phyloP scores from a whole-genome alignment of 2,113 vertebrate genomes.

The Bos indicus region DNA sequence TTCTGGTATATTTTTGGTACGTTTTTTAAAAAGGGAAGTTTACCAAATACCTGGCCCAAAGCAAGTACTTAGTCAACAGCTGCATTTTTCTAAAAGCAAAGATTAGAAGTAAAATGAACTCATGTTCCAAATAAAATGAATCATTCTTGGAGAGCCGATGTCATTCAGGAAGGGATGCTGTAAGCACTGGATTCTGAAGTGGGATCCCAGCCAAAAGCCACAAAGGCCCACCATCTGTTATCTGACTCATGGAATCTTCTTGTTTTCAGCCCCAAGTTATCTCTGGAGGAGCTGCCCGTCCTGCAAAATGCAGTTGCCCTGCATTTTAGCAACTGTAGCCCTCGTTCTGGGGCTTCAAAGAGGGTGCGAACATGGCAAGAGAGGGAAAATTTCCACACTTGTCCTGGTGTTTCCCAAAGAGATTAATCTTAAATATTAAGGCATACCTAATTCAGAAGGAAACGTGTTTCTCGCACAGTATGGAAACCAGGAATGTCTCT shows the following conservation, averaged over 20 bases:
- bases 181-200: not conserved
- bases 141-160: not conserved
- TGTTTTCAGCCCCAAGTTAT: not conserved
- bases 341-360: not conserved
- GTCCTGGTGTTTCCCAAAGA: not conserved
- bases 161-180: not conserved
- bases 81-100: not conserved
- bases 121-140: not conserved
- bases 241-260: not conserved
- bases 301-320: not conserved
- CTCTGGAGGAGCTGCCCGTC: not conserved
- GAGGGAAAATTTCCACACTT: slow-evolving; percentile 3
- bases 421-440: not conserved
- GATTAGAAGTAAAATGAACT: slow-evolving; percentile 1
- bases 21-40: not conserved
- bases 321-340: not conserved
- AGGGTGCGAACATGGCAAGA: not conserved
- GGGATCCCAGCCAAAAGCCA: not conserved
- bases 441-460: not conserved
- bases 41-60: not conserved
- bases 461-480: not conserved
- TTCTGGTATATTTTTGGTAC: not conserved
- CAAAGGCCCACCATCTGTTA: not conserved
- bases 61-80: not conserved
- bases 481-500: not conserved